Base-by-base conservation (phyloP, 2,888 invertebrate species). In the Xanthia togata region DNA sequence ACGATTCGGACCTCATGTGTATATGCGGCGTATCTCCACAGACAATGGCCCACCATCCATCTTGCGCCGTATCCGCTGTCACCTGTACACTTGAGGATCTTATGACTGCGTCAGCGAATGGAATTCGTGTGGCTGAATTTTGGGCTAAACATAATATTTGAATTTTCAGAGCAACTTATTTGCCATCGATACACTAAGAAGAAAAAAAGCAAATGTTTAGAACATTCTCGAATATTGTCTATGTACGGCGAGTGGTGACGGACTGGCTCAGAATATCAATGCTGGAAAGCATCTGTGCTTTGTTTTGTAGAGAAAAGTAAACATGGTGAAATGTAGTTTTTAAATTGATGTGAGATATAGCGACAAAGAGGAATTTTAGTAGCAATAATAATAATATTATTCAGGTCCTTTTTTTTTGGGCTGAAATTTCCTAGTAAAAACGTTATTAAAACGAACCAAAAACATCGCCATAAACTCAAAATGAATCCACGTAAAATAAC, bases 201-300 rank as follows among this genome's bases (percentile, higher is more conserved):
- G 8, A 50, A 8, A 2, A 50, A 50, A 5, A 50, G 69, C 67
- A 67, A 65, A 70, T 80, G 79, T 81, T 64, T 85, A 55, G 78
- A 86, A 70, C 83, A 87, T 86, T 83, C 89, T 85, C 70, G 85
- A 85, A 86, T 85, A 87, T 89, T 88, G 80, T 84, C 88, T 85
- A 86, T 86, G 78, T 73, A 73, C 68, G 35, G 47, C 44, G 57
- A 73, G 70, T 26, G 47, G 60, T 67, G 67, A 70, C 38, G 47
- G 31, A 63, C 63, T 26, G 35, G 14, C 47, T 41, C 11, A 71
- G 82, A 82, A 82, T 82, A 70, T 67, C 63, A 82, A 82, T 82
- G 73, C 59, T 53, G 63, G 26, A 31, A 47, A 26, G 8, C n/a
- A 41, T 62, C 31, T 35, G 65, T 17, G 69, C 57, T 81, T 73